Conservation (phyloP, 2,113 vertebrate species). For the Glareola pratincola region DNA sequence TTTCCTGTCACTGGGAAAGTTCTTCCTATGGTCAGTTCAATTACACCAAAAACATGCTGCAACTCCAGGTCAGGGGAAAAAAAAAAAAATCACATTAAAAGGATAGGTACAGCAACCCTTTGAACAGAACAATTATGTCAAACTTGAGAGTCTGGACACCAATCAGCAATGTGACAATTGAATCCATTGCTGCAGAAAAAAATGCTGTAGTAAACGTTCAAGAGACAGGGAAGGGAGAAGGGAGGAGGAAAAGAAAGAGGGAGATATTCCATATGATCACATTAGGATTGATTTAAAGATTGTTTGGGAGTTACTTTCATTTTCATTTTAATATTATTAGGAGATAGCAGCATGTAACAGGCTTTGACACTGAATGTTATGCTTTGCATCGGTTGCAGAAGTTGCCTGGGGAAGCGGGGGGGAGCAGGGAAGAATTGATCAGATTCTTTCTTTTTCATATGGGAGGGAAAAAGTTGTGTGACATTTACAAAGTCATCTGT, state of each 20-base stretch:
- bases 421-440: slow-evolving; percentile 61
- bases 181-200: slow-evolving; percentile 26
- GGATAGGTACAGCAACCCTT: neutral
- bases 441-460: slow-evolving; percentile 13
- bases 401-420: neutral
- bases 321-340: slow-evolving; percentile 82
- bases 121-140: neutral
- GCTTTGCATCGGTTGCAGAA: slow-evolving; percentile 64
- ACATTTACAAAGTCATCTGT: slow-evolving; percentile 63
- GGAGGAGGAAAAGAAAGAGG: neutral
- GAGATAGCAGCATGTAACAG: slow-evolving; percentile 72
- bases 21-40: neutral
- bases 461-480: slow-evolving; percentile 44
- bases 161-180: slow-evolving; percentile 28
- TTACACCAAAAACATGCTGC: neutral
- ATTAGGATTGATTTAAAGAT: slow-evolving; percentile 77
- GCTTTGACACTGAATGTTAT: slow-evolving; percentile 71
- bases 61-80: neutral
- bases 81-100: neutral
- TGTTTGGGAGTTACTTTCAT: slow-evolving; percentile 76
- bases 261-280: slow-evolving; percentile 69
- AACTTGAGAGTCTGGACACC: neutral
- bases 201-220: neutral
- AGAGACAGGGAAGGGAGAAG: neutral
- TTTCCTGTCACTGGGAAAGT: neutral